Evolutionary conservation across 2,113 vertebrate genomes (phyloP), one percentile per base, ranked within the genome.

Genomic region (Zapus hudsonius): DNA sequence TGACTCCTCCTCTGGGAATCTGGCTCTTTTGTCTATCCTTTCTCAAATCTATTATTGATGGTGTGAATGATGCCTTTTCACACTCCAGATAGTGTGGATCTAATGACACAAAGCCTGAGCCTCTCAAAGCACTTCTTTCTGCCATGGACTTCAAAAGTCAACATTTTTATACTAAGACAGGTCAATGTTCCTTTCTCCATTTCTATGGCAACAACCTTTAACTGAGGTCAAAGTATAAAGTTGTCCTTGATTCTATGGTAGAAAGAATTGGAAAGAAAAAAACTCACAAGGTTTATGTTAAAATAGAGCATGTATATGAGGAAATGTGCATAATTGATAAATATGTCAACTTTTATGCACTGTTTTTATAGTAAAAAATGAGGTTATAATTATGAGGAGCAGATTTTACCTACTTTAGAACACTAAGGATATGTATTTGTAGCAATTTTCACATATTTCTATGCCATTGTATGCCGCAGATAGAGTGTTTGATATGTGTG

Each of bases 41-140:
- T 75, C 79, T 7, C 33, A 90, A 66, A 92, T 84, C 83, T 84
- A 81, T 74, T 90, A 92, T 92, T 95, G 75, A 90, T 33, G 11
- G 10, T 22, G 16, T 87, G 90, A 81, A 84, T 47, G 61, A 31
- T 80, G 19, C 55, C 38, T 89, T 84, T 84, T 84, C 44, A 67
- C 15, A 81, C 25, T 82, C 61, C 61, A 44, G 66, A 6, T 63
- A 36, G 87, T 36, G n/a, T 27, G 23, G 29, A 6, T 76, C 19
- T 76, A 70, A 15, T 29, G 78, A 84, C 25, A 92, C 36, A 84
- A 81, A 88, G 36, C 29, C 55, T 75, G n/a, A 19, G 66, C 63
- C 47, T 57, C 52, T 82, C 70, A 64, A 89, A 83, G 69, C 25
- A 69, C 38, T 31, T 52, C 38, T 72, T 3, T 72, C 64, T 83